Base-by-base conservation (phyloP, 2,888 invertebrate species). In the Microplitis deprimator region DNA sequence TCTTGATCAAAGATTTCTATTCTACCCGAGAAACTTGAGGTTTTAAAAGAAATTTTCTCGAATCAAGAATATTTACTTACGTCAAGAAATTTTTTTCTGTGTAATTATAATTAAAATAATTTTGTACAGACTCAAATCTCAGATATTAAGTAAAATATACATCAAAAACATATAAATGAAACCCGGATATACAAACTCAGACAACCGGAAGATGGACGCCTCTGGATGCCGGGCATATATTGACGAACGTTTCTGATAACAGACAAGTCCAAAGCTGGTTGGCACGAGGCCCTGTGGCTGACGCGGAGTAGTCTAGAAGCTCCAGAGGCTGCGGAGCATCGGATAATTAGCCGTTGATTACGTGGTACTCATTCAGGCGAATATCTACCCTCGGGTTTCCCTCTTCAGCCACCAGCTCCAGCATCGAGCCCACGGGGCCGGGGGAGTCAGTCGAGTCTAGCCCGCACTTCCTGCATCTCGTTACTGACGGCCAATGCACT, bases 261-360 rank as follows among this genome's bases (percentile, higher is more conserved):
- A 29, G 29, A 29, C 29, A 29, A 29, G 29, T 29, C 29, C 29
- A 29, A 29, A 16, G n/a, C 8, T 64, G 50, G 60, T 20, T 50
- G 73, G 59, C 41, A 73, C 62, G 65, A 64, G 69, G 59, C 67
- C 73, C 73, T 73, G 78, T 50, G 65, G 73, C 79, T 73, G 78
- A 64, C 81, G 78, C 78, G 72, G 79, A 80, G 78, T 77, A 71
- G 77, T 79, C 74, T 17, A 40, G 38, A 62, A 71, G 79, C 85
- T 87, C 81, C 84, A 81, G 87, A 86, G 86, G 87, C 88, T 88
- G 89, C 8, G 50, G 13, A 13, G 50, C 87, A 88, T 89, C 87
- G 87, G 88, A 88, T 89, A 89, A 89, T 89, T 89, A 89, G 87
- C 87, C 86, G 86, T 86, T 89, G 88, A 89, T 89, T 89, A 89